Percentiles rank a stretch among this genome's conserved stretches.
Conservation (phyloP, 2,888 invertebrate genomes). For the Lagria hirta region DNA sequence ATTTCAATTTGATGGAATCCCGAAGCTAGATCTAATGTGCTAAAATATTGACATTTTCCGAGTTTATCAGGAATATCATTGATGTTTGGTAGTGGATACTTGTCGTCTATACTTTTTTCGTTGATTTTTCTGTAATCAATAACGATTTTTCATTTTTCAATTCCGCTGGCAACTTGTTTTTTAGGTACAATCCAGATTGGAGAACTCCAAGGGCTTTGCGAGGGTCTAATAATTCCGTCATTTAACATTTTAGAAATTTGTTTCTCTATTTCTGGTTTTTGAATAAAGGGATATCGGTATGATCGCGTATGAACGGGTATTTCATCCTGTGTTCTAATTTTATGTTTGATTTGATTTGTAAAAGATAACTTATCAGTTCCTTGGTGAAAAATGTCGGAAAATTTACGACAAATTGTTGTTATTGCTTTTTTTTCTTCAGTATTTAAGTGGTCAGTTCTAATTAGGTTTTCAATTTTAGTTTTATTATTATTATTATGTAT, state of each 20-base stretch:
- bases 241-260: slow-evolving; percentile 37
- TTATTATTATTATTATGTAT: no score
- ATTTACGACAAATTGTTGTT: no score
- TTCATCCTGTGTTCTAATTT: slow-evolving; percentile 25
- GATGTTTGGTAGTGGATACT: slow-evolving; percentile 47
- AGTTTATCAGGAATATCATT: slow-evolving; percentile 46
- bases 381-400: no score
- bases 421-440: no score
- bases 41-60: slow-evolving; percentile 45
- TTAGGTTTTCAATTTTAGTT: no score
- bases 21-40: slow-evolving; percentile 46
- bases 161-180: slow-evolving; percentile 38
- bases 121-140: slow-evolving; percentile 49
- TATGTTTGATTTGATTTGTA: slow-evolving; percentile 27
- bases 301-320: slow-evolving; percentile 26
- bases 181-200: slow-evolving; percentile 41
- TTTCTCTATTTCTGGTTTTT: slow-evolving; percentile 25
- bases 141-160: slow-evolving; percentile 42
- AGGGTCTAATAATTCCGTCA: slow-evolving; percentile 34
- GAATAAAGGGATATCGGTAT: slow-evolving; percentile 27
- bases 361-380: no score
- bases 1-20: slow-evolving; percentile 50
- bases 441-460: no score
- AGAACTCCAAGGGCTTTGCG: slow-evolving; percentile 33
- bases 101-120: slow-evolving; percentile 44